phyloP scores from a whole-genome alignment of 1,140 invertebrate species.

The Apis florea region DNA sequence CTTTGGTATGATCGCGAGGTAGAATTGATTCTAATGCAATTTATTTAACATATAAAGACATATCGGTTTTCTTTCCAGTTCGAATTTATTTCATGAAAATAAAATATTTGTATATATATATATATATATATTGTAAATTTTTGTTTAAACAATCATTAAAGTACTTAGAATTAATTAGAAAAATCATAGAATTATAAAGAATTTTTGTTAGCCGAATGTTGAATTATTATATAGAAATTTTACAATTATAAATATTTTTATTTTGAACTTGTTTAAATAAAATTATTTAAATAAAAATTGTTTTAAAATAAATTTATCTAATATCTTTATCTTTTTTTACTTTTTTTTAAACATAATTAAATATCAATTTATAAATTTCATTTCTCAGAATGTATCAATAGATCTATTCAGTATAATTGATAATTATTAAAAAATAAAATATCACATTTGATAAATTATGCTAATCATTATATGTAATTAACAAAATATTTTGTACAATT shows the following conservation, averaged over 20 bases:
- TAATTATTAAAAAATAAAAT: constrained; percentile 62
- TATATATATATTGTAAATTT: neutral
- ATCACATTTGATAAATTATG: constrained; percentile 70
- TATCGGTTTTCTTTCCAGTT: neutral
- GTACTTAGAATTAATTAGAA: constrained; percentile 23
- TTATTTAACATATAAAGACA: constrained; percentile 22
- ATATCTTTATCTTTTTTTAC: neutral
- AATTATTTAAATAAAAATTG: constrained; percentile 2
- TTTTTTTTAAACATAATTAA: neutral
- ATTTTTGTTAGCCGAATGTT: neutral
- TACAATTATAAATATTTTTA: constrained; percentile 42
- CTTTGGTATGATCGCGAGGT: constrained; percentile 64
- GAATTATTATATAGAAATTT: constrained; percentile 18
- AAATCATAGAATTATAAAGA: constrained; percentile 15
- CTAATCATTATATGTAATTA: constrained; percentile 36
- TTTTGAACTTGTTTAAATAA: neutral
- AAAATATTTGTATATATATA: neutral
- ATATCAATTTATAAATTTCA: constrained; percentile 21
- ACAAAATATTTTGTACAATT: constrained; percentile 3
- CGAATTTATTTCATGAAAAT: constrained; percentile 4
- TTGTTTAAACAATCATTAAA: neutral
- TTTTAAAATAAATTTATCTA: constrained; percentile 1
- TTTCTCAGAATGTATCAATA: constrained; percentile 19
- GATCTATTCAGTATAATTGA: constrained; percentile 13
- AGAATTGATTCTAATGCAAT: constrained; percentile 41